Evolutionary conservation across 2,113 vertebrate species (phyloP).

Genomic region (Bufo bufo): DNA sequence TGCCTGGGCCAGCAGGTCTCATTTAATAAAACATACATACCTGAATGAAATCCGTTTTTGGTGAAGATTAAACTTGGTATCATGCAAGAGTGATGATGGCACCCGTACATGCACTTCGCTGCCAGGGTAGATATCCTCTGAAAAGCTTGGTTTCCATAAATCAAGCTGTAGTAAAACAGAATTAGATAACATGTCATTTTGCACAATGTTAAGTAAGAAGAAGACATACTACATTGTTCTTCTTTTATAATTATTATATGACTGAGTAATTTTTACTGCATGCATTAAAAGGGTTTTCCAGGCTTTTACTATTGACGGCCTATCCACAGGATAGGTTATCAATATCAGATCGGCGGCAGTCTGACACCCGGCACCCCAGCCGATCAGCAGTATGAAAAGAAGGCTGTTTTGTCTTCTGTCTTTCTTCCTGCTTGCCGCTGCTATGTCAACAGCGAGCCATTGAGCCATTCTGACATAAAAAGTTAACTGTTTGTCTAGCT

Average conservation of each 20-base stretch:
- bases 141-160: constrained; percentile 60
- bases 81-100: constrained; percentile 48
- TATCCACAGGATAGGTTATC: no score
- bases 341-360: no score
- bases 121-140: constrained; percentile 58
- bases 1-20: not conserved
- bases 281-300: no score
- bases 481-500: no score
- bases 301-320: no score
- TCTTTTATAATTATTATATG: not conserved
- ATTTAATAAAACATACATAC: constrained; percentile 42
- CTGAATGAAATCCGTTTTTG: constrained; percentile 42
- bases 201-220: not conserved
- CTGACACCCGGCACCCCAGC: no score
- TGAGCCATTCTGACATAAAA: no score
- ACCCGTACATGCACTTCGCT: constrained; percentile 57
- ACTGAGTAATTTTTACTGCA: no score
- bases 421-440: no score
- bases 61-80: constrained; percentile 56
- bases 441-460: no score
- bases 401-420: no score
- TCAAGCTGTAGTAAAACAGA: constrained; percentile 56
- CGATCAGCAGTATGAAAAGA: no score
- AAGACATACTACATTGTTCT: not conserved
- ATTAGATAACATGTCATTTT: not conserved